phyloP scores from a whole-genome alignment of 2,113 vertebrate genomes.

The Muscicapa adusta region DNA sequence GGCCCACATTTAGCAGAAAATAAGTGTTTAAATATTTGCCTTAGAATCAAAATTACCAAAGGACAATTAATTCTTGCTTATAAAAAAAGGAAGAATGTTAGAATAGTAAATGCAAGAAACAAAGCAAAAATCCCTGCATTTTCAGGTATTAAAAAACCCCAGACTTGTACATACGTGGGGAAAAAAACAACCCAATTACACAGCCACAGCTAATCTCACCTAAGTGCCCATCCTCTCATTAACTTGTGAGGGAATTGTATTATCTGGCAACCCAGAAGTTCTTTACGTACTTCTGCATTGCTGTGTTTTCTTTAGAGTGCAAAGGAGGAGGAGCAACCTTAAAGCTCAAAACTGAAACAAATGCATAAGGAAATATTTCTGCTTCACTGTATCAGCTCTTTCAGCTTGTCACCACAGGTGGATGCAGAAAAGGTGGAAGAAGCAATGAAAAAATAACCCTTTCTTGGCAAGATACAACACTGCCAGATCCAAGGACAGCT shows the following conservation, averaged over 20 bases:
- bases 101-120: background rate
- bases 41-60: background rate
- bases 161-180: background rate
- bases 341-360: background rate
- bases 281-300: background rate
- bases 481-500: background rate
- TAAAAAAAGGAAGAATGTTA: background rate
- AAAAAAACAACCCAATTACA: background rate
- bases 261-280: background rate
- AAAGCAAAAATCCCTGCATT: background rate
- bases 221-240: background rate
- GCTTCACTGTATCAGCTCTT: background rate
- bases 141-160: background rate
- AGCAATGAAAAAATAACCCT: background rate
- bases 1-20: background rate
- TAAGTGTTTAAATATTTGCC: background rate
- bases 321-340: background rate
- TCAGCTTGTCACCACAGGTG: background rate
- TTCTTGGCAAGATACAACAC: background rate
- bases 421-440: background rate
- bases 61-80: background rate
- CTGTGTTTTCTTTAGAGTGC: background rate
- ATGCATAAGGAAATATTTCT: background rate
- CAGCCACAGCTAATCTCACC: background rate
- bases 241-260: background rate